Evolutionary conservation across 2,888 invertebrate species (phyloP).

Genomic region (Sussaba pulchella): DNA sequence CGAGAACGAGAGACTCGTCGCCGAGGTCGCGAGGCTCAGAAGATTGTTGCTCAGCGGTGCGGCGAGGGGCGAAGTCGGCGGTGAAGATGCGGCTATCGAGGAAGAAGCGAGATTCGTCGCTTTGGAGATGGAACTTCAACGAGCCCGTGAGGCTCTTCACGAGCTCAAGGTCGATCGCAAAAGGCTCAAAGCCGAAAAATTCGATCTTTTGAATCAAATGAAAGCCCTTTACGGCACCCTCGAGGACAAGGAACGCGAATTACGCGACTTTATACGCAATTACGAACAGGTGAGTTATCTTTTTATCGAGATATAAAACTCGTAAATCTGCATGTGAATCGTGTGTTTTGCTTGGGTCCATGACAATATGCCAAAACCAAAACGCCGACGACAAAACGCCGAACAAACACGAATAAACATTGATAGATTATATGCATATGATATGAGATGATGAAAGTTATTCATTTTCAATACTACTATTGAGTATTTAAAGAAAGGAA

Average conservation of each 20-base stretch:
- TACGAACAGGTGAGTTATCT: constrained; percentile 92
- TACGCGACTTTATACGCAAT: constrained; percentile 96
- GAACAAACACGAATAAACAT: too few relatives aligned
- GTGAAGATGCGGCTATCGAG: constrained; percentile 85
- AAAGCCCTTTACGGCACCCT: constrained; percentile 97
- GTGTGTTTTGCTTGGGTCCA: too few relatives aligned
- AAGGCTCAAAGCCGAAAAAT: constrained; percentile 96
- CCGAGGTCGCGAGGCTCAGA: constrained; percentile 89
- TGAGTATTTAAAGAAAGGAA: too few relatives aligned
- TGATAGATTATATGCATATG: too few relatives aligned
- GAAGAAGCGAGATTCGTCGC: constrained; percentile 86
- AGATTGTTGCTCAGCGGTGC: constrained; percentile 88
- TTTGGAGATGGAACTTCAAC: constrained; percentile 90
- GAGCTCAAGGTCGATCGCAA: constrained; percentile 96
- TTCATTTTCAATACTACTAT: too few relatives aligned
- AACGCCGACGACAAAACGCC: too few relatives aligned
- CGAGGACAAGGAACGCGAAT: constrained; percentile 97
- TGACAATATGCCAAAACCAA: too few relatives aligned
- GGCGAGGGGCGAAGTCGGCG: constrained; percentile 86
- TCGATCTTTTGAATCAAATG: constrained; percentile 96
- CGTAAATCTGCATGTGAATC: too few relatives aligned
- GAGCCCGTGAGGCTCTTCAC: constrained; percentile 92
- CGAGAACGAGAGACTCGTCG: constrained; percentile 92
- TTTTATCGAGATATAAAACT: too few relatives aligned
- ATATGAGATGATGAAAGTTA: too few relatives aligned